Percentiles rank a stretch among this genome's conserved stretches.
These are phyloP conservation scores for Lordiphosa collinella DNA, from an alignment of 1,140 invertebrate species.

Conservation along the genomic window DNA sequence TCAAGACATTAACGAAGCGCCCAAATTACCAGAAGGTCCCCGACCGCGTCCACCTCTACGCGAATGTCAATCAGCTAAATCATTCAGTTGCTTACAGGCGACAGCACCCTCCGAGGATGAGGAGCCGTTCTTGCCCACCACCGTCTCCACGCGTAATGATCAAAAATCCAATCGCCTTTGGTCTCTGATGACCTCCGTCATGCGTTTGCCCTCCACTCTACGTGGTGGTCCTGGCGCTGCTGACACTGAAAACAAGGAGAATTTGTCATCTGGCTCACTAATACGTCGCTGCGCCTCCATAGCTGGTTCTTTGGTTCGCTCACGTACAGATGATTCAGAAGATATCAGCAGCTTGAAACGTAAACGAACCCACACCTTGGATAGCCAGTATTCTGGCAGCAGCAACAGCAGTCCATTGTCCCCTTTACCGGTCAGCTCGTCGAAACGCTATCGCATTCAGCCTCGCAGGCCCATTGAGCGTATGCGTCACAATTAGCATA, in stretches of 20 bases:
- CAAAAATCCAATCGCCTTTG: conserved; percentile 50
- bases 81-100: conserved; percentile 51
- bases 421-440: conserved; percentile 43
- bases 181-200: conserved; percentile 65
- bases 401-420: conserved; percentile 18
- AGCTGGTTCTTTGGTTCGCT: conserved; percentile 66
- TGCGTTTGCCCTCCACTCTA: conserved; percentile 51
- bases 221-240: background rate
- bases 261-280: conserved; percentile 36
- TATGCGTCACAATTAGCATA: conserved; percentile 34
- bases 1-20: background rate
- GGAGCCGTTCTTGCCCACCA: conserved; percentile 48
- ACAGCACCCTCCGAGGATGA: conserved; percentile 38
- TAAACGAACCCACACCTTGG: conserved; percentile 67
- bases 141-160: conserved; percentile 53
- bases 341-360: conserved; percentile 57
- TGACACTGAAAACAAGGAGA: conserved; percentile 32
- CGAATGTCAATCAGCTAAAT: conserved; percentile 21
- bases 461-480: conserved; percentile 65
- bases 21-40: conserved; percentile 21
- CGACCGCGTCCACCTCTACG: conserved; percentile 46
- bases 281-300: conserved; percentile 71
- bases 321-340: conserved; percentile 16
- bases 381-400: conserved; percentile 33
- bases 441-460: conserved; percentile 72